A percentile compares a stretch with the other conserved stretches of the same genome.
These are phyloP conservation scores for Drosophila meridiana DNA, from an alignment of 2,888 invertebrate genomes.

Conservation along the genomic window DNA sequence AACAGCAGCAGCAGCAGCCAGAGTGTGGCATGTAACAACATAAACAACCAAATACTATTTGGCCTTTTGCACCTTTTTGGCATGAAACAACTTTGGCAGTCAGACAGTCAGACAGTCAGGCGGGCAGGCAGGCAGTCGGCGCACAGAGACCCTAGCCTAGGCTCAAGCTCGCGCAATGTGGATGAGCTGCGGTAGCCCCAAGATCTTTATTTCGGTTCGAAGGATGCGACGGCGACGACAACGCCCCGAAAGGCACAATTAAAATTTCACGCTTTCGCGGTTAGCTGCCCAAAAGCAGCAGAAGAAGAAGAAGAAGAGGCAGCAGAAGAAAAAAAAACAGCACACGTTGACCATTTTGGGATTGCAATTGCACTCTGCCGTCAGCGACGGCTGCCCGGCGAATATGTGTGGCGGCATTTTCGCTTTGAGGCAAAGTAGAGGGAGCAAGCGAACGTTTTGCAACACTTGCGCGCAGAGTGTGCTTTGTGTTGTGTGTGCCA, in stretches of 20 bases:
- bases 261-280: conserved; percentile 74
- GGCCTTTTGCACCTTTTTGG: conserved; percentile 80
- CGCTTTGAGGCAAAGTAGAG: conserved; percentile 58
- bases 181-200: conserved; percentile 66
- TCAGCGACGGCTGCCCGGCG: conserved; percentile 14
- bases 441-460: conserved; percentile 17
- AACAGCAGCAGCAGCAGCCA: conserved; percentile 25
- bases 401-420: conserved; percentile 70
- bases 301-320: conserved; percentile 34
- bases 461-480: conserved; percentile 5
- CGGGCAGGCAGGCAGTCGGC: conserved; percentile 8
- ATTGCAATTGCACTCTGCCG: conserved; percentile 4
- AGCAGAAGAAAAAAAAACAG: conserved; percentile 21
- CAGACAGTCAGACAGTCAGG: conserved; percentile 15
- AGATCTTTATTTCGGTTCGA: conserved; percentile 77
- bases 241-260: conserved; percentile 80
- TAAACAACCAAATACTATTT: conserved; percentile 79
- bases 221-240: conserved; percentile 58
- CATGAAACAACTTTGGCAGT: conserved; percentile 74
- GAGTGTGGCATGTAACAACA: conserved; percentile 75
- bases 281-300: conserved; percentile 58
- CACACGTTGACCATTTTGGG: conserved; percentile 66
- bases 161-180: conserved; percentile 6
- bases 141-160: not conserved
- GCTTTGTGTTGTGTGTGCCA: conserved; percentile 42